phyloP scores from a whole-genome alignment of 2,888 invertebrate species.

The Hypomecis atomaria region DNA sequence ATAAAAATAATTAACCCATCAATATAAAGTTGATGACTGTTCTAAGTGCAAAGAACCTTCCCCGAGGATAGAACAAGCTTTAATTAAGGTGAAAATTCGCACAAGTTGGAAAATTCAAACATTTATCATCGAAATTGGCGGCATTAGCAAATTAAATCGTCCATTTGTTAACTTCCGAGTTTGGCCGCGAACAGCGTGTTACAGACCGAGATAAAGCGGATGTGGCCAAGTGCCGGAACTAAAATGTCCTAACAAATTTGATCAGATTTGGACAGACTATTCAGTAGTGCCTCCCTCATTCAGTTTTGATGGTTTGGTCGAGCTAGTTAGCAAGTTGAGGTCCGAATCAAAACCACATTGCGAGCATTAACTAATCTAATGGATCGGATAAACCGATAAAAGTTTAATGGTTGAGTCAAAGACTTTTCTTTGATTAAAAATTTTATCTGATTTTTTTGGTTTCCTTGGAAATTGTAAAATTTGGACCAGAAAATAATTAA shows the following conservation, averaged over 20 bases:
- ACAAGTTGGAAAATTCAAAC: constrained; percentile 36
- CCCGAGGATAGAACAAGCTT: constrained; percentile 8
- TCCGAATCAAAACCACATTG: constrained; percentile 4
- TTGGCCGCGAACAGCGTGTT: constrained; percentile 34
- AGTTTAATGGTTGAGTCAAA: constrained; percentile 13
- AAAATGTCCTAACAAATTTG: not conserved
- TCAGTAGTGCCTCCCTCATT: not conserved
- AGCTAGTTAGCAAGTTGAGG: constrained; percentile 30
- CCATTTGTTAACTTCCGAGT: constrained; percentile 37
- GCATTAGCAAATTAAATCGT: constrained; percentile 44
- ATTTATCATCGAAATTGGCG: constrained; percentile 41
- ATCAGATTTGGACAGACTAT: not conserved
- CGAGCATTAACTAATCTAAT: constrained; percentile 15
- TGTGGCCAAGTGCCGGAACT: not conserved
- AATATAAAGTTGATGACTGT: constrained; percentile 26
- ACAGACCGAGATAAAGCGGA: constrained; percentile 4
- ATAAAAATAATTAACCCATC: constrained; percentile 26
- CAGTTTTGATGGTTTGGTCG: not conserved
- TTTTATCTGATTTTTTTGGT: constrained; percentile 13
- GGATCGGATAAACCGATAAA: constrained; percentile 26
- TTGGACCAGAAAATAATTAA: too few relatives aligned
- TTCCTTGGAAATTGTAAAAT: not conserved
- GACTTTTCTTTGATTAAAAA: not conserved
- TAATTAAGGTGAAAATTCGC: constrained; percentile 33
- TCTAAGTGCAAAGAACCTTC: constrained; percentile 20